Base-by-base conservation (phyloP, 1,140 invertebrate genomes). In the Lepidotrigona ventralis region DNA sequence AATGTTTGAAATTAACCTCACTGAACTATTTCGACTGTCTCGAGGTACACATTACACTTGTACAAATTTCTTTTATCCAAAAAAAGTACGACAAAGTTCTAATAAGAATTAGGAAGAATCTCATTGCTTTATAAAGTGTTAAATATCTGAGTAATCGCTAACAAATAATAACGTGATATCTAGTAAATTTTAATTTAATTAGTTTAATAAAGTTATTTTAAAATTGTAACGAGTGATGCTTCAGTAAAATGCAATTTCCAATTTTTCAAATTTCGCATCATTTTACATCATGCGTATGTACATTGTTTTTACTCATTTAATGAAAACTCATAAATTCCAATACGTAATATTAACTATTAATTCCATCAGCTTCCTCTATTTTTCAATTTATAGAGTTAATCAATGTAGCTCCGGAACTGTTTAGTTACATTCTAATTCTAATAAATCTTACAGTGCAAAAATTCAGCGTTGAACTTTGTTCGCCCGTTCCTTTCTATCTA, bases 1-100 rank as follows among this genome's bases (percentile, higher is more conserved):
- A 33, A 85, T 53, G 60, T n/a, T 81, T 73, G 29, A 75, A 54
- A 56, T 69, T 19, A 26, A 56, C 54, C 26, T 71, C 3, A 23
- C 56, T 1, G 66, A n/a, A 23, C 33, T 17, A 8, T 5, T 33
- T 33, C 68, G 23, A 53, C 21, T 11, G 11, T 78, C 29, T 15
- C 5, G 26, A 51, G 9, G 8, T 46, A 15, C 6, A 1, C 68
- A 14, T n/a, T 39, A 9, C 23, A 21, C 17, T 23, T 64, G 21
- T 21, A 29, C 3, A 19, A 63, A 76, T 76, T 29, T 33, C 14
- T 33, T 21, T 4, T 21, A 21, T 14, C 17, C 8, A 33, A 33
- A 3, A 33, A 33, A 29, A 2, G 11, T 46, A 19, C 19, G 1
- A 76, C 39, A 14, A 21, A 14, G 14, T 33, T 33, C 4, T 66